A percentile compares a stretch with the other conserved stretches of the same genome.
These are phyloP conservation scores for Trissolcus basalis DNA, from an alignment of 1,140 invertebrate genomes.

Conservation along the genomic window DNA sequence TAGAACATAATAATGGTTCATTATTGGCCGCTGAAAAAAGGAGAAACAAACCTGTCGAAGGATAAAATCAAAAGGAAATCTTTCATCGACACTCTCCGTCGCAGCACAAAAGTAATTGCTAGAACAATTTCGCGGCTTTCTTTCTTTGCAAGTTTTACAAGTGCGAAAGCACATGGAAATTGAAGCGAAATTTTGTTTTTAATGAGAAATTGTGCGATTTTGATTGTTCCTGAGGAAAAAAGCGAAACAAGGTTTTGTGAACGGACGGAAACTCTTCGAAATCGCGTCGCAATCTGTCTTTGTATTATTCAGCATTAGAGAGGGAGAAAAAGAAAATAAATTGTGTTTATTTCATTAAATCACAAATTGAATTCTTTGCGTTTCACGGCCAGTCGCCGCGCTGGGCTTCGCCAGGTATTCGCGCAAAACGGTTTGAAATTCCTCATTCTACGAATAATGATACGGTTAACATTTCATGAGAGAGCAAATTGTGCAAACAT, in stretches of 20 bases:
- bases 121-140: slow-evolving; percentile 27
- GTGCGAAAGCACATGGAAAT: slow-evolving; percentile 27
- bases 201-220: slow-evolving; percentile 38
- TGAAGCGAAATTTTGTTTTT: slow-evolving; percentile 37
- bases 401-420: slow-evolving; percentile 1
- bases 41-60: neutral
- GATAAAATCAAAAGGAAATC: slow-evolving; percentile 39
- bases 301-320: slow-evolving; percentile 25
- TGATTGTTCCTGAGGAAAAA: slow-evolving; percentile 3
- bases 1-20: slow-evolving; percentile 38
- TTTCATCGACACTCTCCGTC: slow-evolving; percentile 19
- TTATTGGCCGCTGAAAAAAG: slow-evolving; percentile 23
- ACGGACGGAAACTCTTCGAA: slow-evolving; percentile 9
- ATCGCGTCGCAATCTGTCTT: slow-evolving; percentile 29
- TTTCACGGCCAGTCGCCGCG: slow-evolving; percentile 1
- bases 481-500: no score
- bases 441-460: slow-evolving; percentile 7
- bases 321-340: slow-evolving; percentile 23
- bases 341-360: slow-evolving; percentile 51
- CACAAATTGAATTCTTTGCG: slow-evolving; percentile 38
- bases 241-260: slow-evolving; percentile 8
- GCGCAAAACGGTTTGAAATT: slow-evolving; percentile 7
- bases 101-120: slow-evolving; percentile 11
- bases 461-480: neutral
- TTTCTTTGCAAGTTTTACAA: slow-evolving; percentile 15